Evolutionary conservation across 2,113 vertebrate species (phyloP), one percentile per base, ranked within the genome.

Genomic region (Cavia porcellus): DNA sequence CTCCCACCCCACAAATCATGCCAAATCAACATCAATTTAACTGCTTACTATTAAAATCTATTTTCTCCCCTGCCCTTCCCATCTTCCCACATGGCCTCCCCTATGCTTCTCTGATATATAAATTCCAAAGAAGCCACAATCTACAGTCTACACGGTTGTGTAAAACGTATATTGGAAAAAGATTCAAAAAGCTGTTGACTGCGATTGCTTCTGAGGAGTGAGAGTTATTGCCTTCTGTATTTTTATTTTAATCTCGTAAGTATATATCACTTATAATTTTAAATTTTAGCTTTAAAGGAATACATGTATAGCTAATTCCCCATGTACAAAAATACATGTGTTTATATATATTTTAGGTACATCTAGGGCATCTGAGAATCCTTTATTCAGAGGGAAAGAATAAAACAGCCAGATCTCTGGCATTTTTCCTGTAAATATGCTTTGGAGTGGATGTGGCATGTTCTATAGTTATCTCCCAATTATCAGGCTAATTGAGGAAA

Each of bases 381-480:
- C 45, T 94, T 94, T 81, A 52, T 86, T 82, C 90, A 92, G 81
- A 94, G 30, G 59, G 47, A 80, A 89, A 88, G 94, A 94, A 61
- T 45, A 52, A 93, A 35, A 70, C 35, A 90, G 38, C 19, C 61
- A 91, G 93, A 83, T 86, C 55, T 88, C 89, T 97, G 96, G 91
- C 9, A 72, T 96, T 91, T 97, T 97, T 97, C 95, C 86, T 93
- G 14, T n/a, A 45, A 86, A 86, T 62, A 77, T 82, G 80, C 83
- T 94, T 94, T 64, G 83, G 79, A 96, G 93, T 96, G 90, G 87
- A 93, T 90, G 47, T 90, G 95, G 64, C 89, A 66, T 95, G 77
- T 80, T 95, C 61, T 95, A 22, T 72, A 91, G 86, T 96, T 96
- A 96, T 95, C 93, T 96, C 57, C 75, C 89, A 96, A 97, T 97